Evolutionary conservation across 2,888 invertebrate genomes (phyloP).

Genomic region (Drosophila anomalata): DNA sequence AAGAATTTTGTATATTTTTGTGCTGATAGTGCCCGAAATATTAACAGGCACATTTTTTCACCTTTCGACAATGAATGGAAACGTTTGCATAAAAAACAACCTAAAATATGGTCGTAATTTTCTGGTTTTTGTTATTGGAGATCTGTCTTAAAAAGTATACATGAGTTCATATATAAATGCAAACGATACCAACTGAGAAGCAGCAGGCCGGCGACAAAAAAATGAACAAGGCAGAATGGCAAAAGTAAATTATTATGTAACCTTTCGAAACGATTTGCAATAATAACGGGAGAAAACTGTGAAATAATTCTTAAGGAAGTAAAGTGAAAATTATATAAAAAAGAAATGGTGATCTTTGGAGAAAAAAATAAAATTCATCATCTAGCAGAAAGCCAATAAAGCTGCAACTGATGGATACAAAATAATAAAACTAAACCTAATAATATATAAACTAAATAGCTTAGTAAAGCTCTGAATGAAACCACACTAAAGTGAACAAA

Average conservation of each 20-base stretch:
- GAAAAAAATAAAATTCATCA: too few species aligned
- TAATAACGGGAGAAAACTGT: slow-evolving; percentile 12
- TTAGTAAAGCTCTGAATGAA: slow-evolving; percentile 3
- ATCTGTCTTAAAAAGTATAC: slow-evolving; percentile 6
- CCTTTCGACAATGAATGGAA: slow-evolving; percentile 19
- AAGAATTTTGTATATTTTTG: slow-evolving; percentile 17
- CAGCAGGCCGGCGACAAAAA: slow-evolving; percentile 21
- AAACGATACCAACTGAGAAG: background rate
- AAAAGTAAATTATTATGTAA: slow-evolving; percentile 46
- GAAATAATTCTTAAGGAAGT: slow-evolving; percentile 12
- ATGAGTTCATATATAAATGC: slow-evolving; percentile 2
- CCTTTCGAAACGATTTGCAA: slow-evolving; percentile 15
- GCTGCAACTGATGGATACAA: background rate
- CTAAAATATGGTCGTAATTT: background rate
- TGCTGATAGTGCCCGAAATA: slow-evolving; percentile 28
- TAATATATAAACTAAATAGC: slow-evolving; percentile 7
- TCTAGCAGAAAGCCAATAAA: too few species aligned
- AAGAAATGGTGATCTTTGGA: background rate
- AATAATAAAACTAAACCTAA: background rate
- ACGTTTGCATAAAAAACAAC: slow-evolving; percentile 25
- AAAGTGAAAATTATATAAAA: background rate
- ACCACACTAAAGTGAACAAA: background rate
- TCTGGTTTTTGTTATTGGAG: slow-evolving; percentile 25
- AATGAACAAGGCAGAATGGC: slow-evolving; percentile 33
- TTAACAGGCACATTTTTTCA: background rate